Conservation (phyloP, 2,113 vertebrate species). For the Odontophorus gujanensis region DNA sequence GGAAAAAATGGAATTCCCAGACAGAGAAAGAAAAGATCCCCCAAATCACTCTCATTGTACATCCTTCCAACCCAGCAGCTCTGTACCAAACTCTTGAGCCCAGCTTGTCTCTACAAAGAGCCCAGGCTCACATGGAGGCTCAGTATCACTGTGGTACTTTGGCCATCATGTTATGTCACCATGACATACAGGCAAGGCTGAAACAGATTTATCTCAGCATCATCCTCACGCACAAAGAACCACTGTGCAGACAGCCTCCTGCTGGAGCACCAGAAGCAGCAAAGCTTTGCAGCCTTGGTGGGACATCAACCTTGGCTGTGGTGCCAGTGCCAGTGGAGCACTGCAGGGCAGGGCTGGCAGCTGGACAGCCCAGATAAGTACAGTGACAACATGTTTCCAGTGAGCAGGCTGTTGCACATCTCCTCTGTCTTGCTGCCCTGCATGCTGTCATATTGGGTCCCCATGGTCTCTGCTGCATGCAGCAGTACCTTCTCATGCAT, state of each 20-base stretch:
- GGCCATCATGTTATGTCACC: not conserved
- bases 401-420: fast-evolving
- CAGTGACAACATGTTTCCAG: not conserved
- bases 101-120: not conserved
- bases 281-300: fast-evolving
- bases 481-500: not conserved
- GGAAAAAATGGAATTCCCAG: not conserved
- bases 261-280: not conserved
- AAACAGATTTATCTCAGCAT: not conserved
- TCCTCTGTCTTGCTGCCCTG: not conserved
- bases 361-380: not conserved
- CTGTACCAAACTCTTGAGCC: not conserved
- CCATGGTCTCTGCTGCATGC: not conserved
- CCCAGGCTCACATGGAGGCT: fast-evolving
- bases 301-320: not conserved
- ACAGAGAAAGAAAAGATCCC: not conserved
- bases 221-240: fast-evolving
- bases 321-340: not conserved
- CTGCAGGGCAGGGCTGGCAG: not conserved
- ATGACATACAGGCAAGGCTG: not conserved
- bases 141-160: not conserved
- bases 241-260: fast-evolving
- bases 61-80: not conserved
- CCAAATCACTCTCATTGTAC: not conserved
- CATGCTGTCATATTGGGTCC: not conserved